Evolutionary conservation across 2,888 invertebrate genomes (phyloP).

Genomic region (Acanthosoma haemorrhoidale): DNA sequence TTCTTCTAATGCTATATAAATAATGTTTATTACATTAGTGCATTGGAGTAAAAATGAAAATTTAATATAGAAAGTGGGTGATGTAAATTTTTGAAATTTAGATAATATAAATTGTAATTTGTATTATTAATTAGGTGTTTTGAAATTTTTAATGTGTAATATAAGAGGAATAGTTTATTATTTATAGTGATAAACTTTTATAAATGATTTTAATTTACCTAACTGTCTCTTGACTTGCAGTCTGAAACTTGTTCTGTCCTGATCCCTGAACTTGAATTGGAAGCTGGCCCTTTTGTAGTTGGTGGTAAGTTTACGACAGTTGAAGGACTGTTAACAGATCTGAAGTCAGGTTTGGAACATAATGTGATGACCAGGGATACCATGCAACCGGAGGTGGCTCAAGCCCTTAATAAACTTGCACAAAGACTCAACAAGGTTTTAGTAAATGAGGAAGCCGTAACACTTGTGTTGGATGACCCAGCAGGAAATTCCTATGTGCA

Average conservation of each 20-base stretch:
- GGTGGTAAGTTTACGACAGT: slow-evolving; percentile 93
- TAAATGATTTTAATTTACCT: too few species aligned
- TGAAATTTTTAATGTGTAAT: too few species aligned
- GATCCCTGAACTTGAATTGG: slow-evolving; percentile 84
- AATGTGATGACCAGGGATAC: slow-evolving; percentile 55
- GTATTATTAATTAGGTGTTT: too few species aligned
- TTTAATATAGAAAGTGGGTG: too few species aligned
- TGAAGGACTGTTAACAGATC: slow-evolving; percentile 78
- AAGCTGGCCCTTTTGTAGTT: slow-evolving; percentile 76
- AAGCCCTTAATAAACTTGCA: slow-evolving; percentile 52
- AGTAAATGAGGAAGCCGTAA: slow-evolving; percentile 57
- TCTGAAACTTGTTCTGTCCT: slow-evolving; percentile 73
- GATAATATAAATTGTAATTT: too few species aligned
- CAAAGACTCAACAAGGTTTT: slow-evolving; percentile 49
- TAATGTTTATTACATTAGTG: too few species aligned
- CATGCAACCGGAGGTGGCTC: slow-evolving; percentile 60
- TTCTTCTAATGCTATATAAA: too few species aligned
- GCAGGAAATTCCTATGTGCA: slow-evolving; percentile 96
- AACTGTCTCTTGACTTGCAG: too few species aligned
- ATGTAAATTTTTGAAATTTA: too few species aligned
- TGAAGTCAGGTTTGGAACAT: slow-evolving; percentile 59
- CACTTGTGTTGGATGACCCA: slow-evolving; percentile 87
- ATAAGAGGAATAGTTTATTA: too few species aligned
- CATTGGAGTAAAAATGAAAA: too few species aligned
- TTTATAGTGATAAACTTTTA: too few species aligned